phyloP scores from a whole-genome alignment of 2,888 invertebrate genomes.

The Stomorhina lunata region DNA sequence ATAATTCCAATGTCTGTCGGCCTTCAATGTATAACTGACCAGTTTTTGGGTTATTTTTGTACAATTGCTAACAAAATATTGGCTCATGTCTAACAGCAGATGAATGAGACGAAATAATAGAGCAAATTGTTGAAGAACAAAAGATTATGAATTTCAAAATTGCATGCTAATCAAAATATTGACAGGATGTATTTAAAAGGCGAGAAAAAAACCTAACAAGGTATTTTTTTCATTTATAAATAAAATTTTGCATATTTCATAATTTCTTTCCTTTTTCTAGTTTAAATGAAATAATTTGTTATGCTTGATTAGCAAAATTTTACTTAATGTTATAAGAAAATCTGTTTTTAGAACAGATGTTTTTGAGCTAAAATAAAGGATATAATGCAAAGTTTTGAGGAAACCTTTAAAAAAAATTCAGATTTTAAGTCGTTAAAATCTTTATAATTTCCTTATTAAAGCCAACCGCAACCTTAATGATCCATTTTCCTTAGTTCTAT shows the following conservation, averaged over 20 bases:
- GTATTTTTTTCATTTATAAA: too few species aligned
- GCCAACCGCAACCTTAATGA: neutral
- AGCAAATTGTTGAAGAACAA: constrained; percentile 25
- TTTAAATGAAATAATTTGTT: constrained; percentile 17
- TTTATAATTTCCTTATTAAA: neutral
- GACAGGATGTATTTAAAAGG: constrained; percentile 38
- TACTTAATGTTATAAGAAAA: neutral
- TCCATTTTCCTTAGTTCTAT: too few species aligned
- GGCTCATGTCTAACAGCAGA: neutral
- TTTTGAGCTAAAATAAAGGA: neutral
- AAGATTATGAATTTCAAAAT: constrained; percentile 40
- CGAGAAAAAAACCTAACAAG: neutral
- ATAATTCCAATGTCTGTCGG: constrained; percentile 38
- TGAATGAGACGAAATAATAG: neutral
- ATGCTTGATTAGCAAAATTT: constrained; percentile 36
- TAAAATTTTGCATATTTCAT: constrained; percentile 24
- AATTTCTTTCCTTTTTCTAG: neutral
- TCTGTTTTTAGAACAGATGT: neutral
- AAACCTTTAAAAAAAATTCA: neutral
- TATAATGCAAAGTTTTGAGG: too few species aligned
- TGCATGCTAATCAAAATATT: constrained; percentile 62
- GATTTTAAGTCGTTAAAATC: neutral
- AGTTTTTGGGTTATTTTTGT: neutral
- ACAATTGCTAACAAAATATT: constrained; percentile 13
- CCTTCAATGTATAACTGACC: neutral